Conservation (phyloP, 2,888 invertebrate genomes). For the Criorhina ranunculi region DNA sequence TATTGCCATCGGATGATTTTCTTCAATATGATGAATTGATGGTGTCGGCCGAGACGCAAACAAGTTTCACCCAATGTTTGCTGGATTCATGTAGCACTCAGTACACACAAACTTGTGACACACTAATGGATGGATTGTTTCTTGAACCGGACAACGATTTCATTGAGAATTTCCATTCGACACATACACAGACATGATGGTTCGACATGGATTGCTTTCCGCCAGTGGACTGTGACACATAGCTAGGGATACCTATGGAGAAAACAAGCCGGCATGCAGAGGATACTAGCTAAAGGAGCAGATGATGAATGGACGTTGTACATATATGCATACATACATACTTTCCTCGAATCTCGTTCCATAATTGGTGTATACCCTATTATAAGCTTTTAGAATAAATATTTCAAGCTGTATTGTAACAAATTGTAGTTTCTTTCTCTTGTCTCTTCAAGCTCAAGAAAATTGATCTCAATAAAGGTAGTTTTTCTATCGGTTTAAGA, state of each 20-base stretch:
- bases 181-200: constrained; percentile 83
- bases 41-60: constrained; percentile 87
- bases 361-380: constrained; percentile 5
- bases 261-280: not conserved
- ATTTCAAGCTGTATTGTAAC: constrained; percentile 16
- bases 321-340: constrained; percentile 42
- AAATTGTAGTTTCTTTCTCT: not conserved
- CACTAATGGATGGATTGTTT: constrained; percentile 81
- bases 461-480: not conserved
- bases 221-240: constrained; percentile 37
- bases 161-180: constrained; percentile 81
- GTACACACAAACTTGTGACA: constrained; percentile 83
- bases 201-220: constrained; percentile 79
- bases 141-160: constrained; percentile 80
- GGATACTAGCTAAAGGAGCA: not conserved
- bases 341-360: constrained; percentile 15
- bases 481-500: no score
- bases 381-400: constrained; percentile 44
- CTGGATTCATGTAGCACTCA: constrained; percentile 80
- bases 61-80: constrained; percentile 82
- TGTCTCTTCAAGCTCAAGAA: not conserved
- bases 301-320: constrained; percentile 36
- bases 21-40: constrained; percentile 86
- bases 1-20: constrained; percentile 79
- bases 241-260: constrained; percentile 22